Base-by-base conservation (phyloP, 2,113 vertebrate species). In the Pithys albifrons region DNA sequence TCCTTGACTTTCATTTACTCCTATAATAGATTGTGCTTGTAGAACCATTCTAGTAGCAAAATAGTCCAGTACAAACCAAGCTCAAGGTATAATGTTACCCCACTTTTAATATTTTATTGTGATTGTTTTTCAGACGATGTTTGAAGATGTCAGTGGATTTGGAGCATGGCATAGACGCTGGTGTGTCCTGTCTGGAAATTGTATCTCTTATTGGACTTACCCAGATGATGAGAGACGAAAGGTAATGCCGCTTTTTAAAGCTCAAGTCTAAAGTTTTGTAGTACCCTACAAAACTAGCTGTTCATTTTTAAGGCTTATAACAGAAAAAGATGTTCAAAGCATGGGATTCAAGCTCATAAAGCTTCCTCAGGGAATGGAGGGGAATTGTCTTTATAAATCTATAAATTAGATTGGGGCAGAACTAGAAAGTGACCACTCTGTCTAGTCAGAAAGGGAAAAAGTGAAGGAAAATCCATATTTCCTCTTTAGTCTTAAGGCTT, bases 91-190 rank as follows among this genome's bases (percentile, higher is more conserved):
- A 22, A 64, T 12, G 7, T 43, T 89, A 29, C 3, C 16, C 3
- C 2, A 20, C 27, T 54, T 54, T 39, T 39, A 39, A 39, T 39
- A 39, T 61, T 29, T 54, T 14, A 19, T 3, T 67, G n/a, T 57
- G 31, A 33, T 41, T 43, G 41, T 84, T 14, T 74, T 62, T 18
- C 65, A 99, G 99, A 99, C 99, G 1, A 99, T 99, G 98, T 99
- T 99, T 97, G 99, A 99, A 96, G 99, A 99, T 54, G 99, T 99
- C 4, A 99, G 99, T 96, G 99, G 99, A 11, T 99, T 99, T 58
- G 99, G 99, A 76, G 98, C 99, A 1, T 99, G 99, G 99, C 99
- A 99, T 88, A 97, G 99, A 35, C 98, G 99, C 67, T 99, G 99
- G 99, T 99, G 99, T 71, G 98, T 99, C 39, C 98, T 99, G 31